Evolutionary conservation across 2,113 vertebrate species (phyloP), one percentile per base, ranked within the genome.

Genomic region (Oxyruncus cristatus): DNA sequence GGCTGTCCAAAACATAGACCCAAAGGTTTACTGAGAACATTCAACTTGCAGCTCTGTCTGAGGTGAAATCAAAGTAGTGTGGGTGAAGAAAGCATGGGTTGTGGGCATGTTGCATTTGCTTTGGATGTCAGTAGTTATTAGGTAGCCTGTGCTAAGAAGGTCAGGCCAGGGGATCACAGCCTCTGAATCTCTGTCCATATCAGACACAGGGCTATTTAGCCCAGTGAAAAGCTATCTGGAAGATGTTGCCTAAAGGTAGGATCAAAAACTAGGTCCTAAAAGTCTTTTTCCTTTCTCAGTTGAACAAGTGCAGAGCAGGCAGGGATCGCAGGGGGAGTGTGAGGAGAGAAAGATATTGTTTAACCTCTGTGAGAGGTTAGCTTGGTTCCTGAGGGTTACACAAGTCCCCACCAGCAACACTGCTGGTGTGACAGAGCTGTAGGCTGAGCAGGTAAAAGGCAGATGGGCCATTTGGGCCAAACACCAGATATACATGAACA

Each of bases 291-390:
- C 5, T 80, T 76, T 37, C 58, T 79, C 2, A 0, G 0, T 1
- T 0, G 0, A 37, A 24, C 1, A 1, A 0, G 0, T 39, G 27
- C n/a, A 39, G n/a, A 65, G 33, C 59, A 85, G 41, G 35, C 59
- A 61, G 55, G 8, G 28, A 5, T 35, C 8, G 6, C 32, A 66
- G 35, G 11, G 28, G 2, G 8, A 8, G 14, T 37, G 28, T 44
- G 37, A 86, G 17, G n/a, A 52, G 24, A 66, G n/a, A 71, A 46
- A 42, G 30, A 30, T 46, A 35, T 22, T 49, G 12, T 66, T 78
- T 65, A 49, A 49, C 18, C 15, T 35, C 30, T 6, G 16, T 41
- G 50, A 91, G n/a, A 80, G 23, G 27, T 63, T 87, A 50, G 8
- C 19, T 26, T 14, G 3, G 28, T 55, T 85, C 10, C 28, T 65